Evolutionary conservation across 2,113 vertebrate species (phyloP), one percentile per base, ranked within the genome.

Genomic region (Mungos mungo): DNA sequence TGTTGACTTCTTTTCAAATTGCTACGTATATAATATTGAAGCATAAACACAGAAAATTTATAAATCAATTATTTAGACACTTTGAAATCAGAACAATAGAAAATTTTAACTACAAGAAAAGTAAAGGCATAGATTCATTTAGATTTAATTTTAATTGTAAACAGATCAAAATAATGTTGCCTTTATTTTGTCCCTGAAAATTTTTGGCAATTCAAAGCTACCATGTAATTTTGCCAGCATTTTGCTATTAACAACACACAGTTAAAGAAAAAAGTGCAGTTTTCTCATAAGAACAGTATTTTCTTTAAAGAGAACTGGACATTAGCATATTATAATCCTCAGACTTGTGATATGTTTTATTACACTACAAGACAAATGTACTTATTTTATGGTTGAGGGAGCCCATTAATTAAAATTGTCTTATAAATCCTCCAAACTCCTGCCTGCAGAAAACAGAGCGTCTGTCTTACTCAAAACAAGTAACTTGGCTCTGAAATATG

Each of bases 381-480:
- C 31, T 87, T 92, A 95, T 90, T 94, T 92, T 92, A 92, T 89
- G 60, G 63, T 35, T 97, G 79, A 96, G 33, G 83, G 80, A 94
- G 45, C 41, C 74, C 45, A 87, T 80, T 96, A 97, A 96, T 98
- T 97, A 95, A 95, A 95, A 95, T 84, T 87, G 80, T 90, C 57
- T 81, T 84, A 90, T 84, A 50, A 97, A 87, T 69, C 21, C 29
- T 33, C 68, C 68, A 76, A 71, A 82, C 33, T 86, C 21, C 60
- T 88, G 31, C 35, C 69, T 74, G 71, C 16, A 83, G 87, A 79
- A 95, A 95, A 92, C 23, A 89, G 69, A 94, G 29, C 77, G 92
- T 88, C 54, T 97, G 82, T 90, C 79, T 83, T 68, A 50, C 16
- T 95, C 63, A 63, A 33, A 82, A 41, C 29, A 71, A 71, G 27